Base-by-base conservation (phyloP, 2,797 vertebrate species). In the Champsocephalus esox region DNA sequence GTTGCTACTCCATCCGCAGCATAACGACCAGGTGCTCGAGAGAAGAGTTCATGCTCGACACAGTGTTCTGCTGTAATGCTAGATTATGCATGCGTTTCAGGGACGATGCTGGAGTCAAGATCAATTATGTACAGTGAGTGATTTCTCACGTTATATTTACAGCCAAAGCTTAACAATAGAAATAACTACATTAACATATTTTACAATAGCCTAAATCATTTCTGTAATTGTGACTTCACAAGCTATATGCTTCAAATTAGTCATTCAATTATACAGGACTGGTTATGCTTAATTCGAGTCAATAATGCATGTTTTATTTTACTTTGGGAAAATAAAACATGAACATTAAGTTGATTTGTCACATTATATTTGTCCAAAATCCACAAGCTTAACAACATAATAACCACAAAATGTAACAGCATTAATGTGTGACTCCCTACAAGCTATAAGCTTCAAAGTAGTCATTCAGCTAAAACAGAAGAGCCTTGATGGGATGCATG, bases 21-120 rank as follows among this genome's bases (percentile, higher is more conserved):
- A 82, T 68, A 77, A 78, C 76, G 78, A 83, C 54, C 87, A 87
- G 87, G 84, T 88, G 81, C 82, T 79, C 85, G 54, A 77, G 52
- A 80, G 44, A 75, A 74, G 14, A 55, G 71, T 57, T 69, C 67
- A 32, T 80, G 75, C 77, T 70, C 76, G 75, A 80, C 72, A 59
- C 57, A 28, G 62, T 67, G 74, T 28, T 28, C 44, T 14, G 16
- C 66, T 73, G 52, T 63, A 63, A 59, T 61, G 34, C 59, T 85
- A 71, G 84, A 89, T 80, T 66, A 75, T 82, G 49, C 70, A 82
- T 86, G 68, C 16, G 12, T 75, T 75, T 64, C 16, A 56, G 61
- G 63, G 50, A 74, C 51, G 55, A 17, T 56, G 74, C 57, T 59
- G 79, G 64, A 83, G 75, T 81, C 72, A 14, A 73, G 46, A 71